Evolutionary conservation across 1,140 invertebrate genomes (phyloP).

Genomic region (Saccostrea echinata): DNA sequence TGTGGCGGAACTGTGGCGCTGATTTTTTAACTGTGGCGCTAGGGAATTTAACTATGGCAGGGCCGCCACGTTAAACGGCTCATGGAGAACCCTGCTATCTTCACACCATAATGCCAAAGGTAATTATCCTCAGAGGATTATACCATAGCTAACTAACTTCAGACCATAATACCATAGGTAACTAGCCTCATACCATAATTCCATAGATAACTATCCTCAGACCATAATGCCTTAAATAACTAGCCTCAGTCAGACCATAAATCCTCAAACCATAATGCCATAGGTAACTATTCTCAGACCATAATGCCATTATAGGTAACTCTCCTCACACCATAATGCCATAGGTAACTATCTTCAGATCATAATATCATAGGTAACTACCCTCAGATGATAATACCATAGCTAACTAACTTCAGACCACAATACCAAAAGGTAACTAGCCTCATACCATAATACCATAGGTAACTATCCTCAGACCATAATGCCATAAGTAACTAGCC

Average conservation of each 20-base stretch:
- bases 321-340: conserved; percentile 86
- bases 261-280: conserved; percentile 96
- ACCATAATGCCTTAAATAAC: conserved; percentile 92
- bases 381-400: conserved; percentile 87
- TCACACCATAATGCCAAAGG: conserved; percentile 97
- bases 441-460: conserved; percentile 97
- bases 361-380: conserved; percentile 92
- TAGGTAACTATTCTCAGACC: conserved; percentile 83
- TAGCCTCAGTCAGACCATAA: neutral
- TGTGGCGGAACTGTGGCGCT: no score
- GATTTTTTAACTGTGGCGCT: no score
- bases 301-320: conserved; percentile 93
- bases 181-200: conserved; percentile 85
- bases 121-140: conserved; percentile 78
- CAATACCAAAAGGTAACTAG: no score
- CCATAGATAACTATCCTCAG: conserved; percentile 84
- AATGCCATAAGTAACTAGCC: conserved; percentile 88
- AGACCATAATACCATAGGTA: conserved; percentile 93
- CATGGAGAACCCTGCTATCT: no score
- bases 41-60: no score
- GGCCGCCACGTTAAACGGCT: no score
- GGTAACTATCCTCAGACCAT: conserved; percentile 84
- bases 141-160: conserved; percentile 85
- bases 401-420: conserved; percentile 78
- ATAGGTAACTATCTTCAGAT: conserved; percentile 83